Base-by-base conservation (phyloP, 2,888 invertebrate species). In the Andrena haemorrhoa region DNA sequence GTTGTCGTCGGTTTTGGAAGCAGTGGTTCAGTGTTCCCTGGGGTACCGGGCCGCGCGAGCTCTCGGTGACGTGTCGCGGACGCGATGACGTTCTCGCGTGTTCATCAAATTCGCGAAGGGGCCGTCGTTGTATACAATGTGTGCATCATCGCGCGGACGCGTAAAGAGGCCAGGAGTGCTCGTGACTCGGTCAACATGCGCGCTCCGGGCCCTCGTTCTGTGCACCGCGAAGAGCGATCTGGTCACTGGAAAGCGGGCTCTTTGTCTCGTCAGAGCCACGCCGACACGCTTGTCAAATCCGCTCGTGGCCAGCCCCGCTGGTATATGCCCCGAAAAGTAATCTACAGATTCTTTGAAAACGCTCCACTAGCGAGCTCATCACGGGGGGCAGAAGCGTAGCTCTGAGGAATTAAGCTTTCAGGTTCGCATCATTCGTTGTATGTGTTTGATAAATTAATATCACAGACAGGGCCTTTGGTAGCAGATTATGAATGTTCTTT, bases 211-310 rank as follows among this genome's bases (percentile, higher is more conserved):
- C 56, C 53, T 53, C 8, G 53, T 7, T 53, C 56, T 4, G 26
- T 26, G 4, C 10, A 51, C 51, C n/a, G 23, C 58, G 79, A 29
- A 58, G 79, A 66, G 47, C 65, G 75, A 69, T 74, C 75, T 47
- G 73, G 76, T 70, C 76, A 63, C 60, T 77, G 72, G 68, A 78
- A 76, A 63, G 60, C 56, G 63, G 66, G 20, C 72, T 66, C 86
- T 83, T 83, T 71, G 61, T 33, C 51, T 81, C 75, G 82, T 86
- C 84, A 86, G 86, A 86, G 79, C 82, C 84, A 79, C 77, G 72
- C 73, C 61, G 49, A 31, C 61, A 41, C 41, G 66, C 16, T 60
- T 68, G 75, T 75, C 63, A 75, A 75, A 70, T 29, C 56, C 26
- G 64, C 23, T 49, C 16, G 68, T 5, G 49, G 8, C 51, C 60